phyloP scores from a whole-genome alignment of 2,888 invertebrate genomes.

The Strigamia maritima region DNA sequence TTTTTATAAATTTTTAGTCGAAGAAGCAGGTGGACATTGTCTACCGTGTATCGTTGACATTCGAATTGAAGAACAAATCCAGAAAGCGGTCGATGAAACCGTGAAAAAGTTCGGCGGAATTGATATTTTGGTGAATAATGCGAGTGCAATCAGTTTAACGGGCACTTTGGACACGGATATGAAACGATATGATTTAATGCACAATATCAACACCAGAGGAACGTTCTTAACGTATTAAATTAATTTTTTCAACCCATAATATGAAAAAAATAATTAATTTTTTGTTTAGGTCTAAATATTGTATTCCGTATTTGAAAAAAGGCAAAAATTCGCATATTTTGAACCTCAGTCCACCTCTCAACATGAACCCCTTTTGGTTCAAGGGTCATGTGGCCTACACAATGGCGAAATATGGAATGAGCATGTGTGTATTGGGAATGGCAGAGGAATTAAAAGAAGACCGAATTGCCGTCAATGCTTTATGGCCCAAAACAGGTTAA shows the following conservation, averaged over 20 bases:
- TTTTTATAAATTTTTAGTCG: constrained; percentile 61
- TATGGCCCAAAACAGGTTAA: constrained; percentile 89
- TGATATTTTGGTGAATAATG: constrained; percentile 92
- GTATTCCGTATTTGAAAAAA: constrained; percentile 80
- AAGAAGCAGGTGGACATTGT: constrained; percentile 78
- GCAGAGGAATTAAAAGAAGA: constrained; percentile 81
- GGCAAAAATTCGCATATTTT: constrained; percentile 89
- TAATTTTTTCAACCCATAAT: background rate
- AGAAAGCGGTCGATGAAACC: constrained; percentile 68
- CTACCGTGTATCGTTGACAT: constrained; percentile 85
- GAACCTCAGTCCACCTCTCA: constrained; percentile 91
- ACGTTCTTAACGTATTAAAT: constrained; percentile 81
- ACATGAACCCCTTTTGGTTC: constrained; percentile 87
- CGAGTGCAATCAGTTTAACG: constrained; percentile 86
- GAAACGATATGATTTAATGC: constrained; percentile 97
- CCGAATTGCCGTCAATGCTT: constrained; percentile 87
- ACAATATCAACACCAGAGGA: constrained; percentile 87
- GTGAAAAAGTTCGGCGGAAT: constrained; percentile 89
- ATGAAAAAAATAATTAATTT: background rate
- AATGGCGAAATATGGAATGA: constrained; percentile 98
- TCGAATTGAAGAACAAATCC: constrained; percentile 72
- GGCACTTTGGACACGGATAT: constrained; percentile 80
- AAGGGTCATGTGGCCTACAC: constrained; percentile 92
- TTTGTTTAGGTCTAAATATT: constrained; percentile 75
- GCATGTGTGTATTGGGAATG: constrained; percentile 96